Conservation (phyloP, 2,797 vertebrate species). For the Geotrypetes seraphini region DNA sequence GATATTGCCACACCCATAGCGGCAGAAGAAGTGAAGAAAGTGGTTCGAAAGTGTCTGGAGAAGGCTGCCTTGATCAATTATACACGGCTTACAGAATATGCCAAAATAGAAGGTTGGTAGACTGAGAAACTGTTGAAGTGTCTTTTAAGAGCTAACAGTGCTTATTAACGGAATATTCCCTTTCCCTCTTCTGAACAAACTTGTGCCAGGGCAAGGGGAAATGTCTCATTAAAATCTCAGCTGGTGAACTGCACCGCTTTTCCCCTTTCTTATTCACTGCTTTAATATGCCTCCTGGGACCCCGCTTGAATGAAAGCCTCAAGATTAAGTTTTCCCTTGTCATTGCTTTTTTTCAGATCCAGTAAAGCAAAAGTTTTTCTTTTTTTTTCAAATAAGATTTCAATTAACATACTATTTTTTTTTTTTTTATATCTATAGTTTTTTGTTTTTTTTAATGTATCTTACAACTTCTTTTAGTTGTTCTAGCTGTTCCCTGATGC, state of each 20-base stretch:
- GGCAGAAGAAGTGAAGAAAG: slow-evolving; percentile 83
- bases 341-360: slow-evolving; percentile 50
- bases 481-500: no score
- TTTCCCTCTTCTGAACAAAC: slow-evolving; percentile 50
- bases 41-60: slow-evolving; percentile 85
- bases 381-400: no score
- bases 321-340: slow-evolving; percentile 55
- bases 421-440: no score
- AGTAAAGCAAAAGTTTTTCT: slow-evolving; percentile 27
- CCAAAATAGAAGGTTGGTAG: slow-evolving; percentile 84
- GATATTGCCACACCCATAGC: slow-evolving; percentile 87
- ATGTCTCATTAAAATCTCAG: slow-evolving; percentile 74
- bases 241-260: slow-evolving; percentile 64
- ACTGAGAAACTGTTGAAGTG: slow-evolving; percentile 40
- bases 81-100: slow-evolving; percentile 85
- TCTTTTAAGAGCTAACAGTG: slow-evolving; percentile 44
- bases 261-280: slow-evolving; percentile 69
- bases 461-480: no score
- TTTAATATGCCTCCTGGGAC: slow-evolving; percentile 71
- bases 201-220: slow-evolving; percentile 54
- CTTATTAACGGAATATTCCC: slow-evolving; percentile 54
- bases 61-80: slow-evolving; percentile 91
- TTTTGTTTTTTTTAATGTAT: no score
- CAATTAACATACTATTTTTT: no score
- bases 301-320: slow-evolving; percentile 50